Conservation (phyloP, 1,140 invertebrate genomes). For the Lepidotrigona ventralis region DNA sequence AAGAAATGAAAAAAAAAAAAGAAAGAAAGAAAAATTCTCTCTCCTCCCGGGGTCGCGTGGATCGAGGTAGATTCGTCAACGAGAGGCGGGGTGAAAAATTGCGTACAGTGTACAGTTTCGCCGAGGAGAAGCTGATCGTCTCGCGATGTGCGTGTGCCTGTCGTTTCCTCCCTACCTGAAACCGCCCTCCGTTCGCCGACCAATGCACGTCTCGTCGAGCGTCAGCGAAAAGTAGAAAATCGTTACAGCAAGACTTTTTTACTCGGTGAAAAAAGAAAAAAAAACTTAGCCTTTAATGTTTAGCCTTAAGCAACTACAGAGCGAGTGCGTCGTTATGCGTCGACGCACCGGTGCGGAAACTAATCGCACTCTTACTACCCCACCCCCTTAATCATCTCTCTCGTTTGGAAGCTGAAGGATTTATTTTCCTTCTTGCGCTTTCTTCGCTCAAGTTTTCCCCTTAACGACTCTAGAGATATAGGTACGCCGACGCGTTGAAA, state of each 20-base stretch:
- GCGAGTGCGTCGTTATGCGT: slow-evolving; percentile 58
- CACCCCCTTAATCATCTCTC: not conserved
- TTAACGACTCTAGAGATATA: not conserved
- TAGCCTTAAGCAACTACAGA: slow-evolving; percentile 64
- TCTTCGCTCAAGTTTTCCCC: not conserved
- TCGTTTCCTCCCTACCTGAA: not conserved
- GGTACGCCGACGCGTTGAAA: slow-evolving; percentile 29
- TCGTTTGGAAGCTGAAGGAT: not conserved
- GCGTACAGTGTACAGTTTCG: not conserved
- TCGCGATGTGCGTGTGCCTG: not conserved
- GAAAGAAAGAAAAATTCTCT: not conserved
- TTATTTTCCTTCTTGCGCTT: not conserved
- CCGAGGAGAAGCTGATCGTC: not conserved
- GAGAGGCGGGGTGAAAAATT: not conserved
- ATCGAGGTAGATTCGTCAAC: slow-evolving; percentile 51
- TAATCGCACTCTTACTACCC: slow-evolving; percentile 16
- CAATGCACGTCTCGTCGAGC: not conserved
- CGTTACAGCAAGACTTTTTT: slow-evolving; percentile 38
- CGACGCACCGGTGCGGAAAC: slow-evolving; percentile 30
- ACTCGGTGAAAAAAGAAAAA: slow-evolving; percentile 47
- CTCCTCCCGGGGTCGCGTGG: slow-evolving; percentile 5
- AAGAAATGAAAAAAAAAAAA: too few species aligned
- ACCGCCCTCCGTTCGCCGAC: slow-evolving; percentile 7
- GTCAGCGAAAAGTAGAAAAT: slow-evolving; percentile 14
- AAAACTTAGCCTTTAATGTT: slow-evolving; percentile 52